Percentiles rank a stretch among this genome's conserved stretches.
Conservation (phyloP, 2,113 vertebrate genomes). For the Desmodus rotundus region DNA sequence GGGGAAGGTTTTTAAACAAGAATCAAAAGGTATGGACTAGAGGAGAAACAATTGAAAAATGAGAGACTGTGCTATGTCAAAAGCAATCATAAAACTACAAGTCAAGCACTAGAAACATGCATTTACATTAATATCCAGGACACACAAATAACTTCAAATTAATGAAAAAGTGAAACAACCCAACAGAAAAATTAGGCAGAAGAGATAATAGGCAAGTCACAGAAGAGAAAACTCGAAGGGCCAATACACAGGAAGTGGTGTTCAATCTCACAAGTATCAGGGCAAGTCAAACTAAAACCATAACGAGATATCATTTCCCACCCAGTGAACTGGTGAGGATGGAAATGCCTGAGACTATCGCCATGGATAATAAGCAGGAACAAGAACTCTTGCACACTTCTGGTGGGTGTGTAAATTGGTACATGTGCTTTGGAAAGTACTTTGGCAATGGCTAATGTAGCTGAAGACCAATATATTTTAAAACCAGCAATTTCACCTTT, state of each 20-base stretch:
- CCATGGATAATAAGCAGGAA: not conserved
- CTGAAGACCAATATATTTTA: not conserved
- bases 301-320: conserved; percentile 36
- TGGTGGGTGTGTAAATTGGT: not conserved
- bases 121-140: not conserved
- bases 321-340: not conserved
- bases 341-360: not conserved
- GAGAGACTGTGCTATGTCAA: not conserved
- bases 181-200: not conserved
- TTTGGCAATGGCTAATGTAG: not conserved
- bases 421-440: not conserved
- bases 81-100: not conserved
- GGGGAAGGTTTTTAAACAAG: not conserved
- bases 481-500: not conserved
- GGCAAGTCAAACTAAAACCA: conserved; percentile 39
- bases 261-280: conserved; percentile 29
- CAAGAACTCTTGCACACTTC: not conserved
- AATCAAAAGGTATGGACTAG: not conserved
- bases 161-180: not conserved
- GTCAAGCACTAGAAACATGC: not conserved
- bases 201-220: not conserved
- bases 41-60: not conserved
- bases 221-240: not conserved
- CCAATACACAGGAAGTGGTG: not conserved
- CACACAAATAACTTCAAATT: not conserved